Evolutionary conservation across 2,888 invertebrate genomes (phyloP).

Genomic region (Apamea anceps): DNA sequence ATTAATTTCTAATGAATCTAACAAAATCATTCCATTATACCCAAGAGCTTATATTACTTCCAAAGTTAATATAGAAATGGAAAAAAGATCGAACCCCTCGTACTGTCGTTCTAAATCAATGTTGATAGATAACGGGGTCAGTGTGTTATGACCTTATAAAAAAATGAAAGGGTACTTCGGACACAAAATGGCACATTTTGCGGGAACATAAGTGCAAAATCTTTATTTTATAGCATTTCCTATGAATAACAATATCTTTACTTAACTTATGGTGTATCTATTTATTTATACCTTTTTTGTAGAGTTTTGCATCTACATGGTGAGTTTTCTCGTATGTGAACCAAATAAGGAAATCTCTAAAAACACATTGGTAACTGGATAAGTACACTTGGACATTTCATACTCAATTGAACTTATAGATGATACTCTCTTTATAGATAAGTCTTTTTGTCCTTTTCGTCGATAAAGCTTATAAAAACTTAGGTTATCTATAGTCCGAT

Average conservation of each 20-base stretch:
- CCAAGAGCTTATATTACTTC: not conserved
- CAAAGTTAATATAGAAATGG: not conserved
- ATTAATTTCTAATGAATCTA: not conserved
- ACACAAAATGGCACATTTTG: slow-evolving; percentile 22
- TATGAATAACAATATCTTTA: not conserved
- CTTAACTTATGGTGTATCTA: not conserved
- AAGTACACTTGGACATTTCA: slow-evolving; percentile 1
- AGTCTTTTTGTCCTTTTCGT: not conserved
- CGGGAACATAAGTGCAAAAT: slow-evolving; percentile 21
- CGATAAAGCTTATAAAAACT: not conserved
- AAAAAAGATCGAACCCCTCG: not conserved
- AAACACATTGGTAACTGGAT: not conserved
- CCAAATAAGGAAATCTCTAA: not conserved
- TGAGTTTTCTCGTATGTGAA: slow-evolving; percentile 2
- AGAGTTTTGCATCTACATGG: not conserved
- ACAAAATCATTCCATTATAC: not conserved
- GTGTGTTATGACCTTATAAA: slow-evolving; percentile 5
- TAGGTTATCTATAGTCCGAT: not conserved
- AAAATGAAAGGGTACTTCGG: slow-evolving; percentile 12
- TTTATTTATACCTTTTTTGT: slow-evolving; percentile 5
- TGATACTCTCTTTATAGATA: not conserved
- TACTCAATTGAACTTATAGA: not conserved
- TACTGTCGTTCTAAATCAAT: not conserved
- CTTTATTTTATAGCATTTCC: slow-evolving; percentile 41
- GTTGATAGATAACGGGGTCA: slow-evolving; percentile 3